These are phyloP conservation scores for Vanessa atalanta DNA, from an alignment of 1,140 invertebrate species.

Conservation along the genomic window DNA sequence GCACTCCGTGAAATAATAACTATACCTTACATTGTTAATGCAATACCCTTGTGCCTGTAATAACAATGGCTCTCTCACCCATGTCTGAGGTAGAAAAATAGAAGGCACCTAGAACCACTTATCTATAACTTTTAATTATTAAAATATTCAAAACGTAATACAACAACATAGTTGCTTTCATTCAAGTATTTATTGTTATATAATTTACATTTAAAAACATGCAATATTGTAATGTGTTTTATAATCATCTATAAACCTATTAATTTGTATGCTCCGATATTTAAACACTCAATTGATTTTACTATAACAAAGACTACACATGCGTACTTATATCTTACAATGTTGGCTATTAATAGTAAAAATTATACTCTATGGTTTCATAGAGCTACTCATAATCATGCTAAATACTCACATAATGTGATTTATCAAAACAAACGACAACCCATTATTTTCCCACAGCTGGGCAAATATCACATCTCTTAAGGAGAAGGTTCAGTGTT, in stretches of 20 bases:
- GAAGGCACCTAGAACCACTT: no score
- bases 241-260: background rate
- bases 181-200: background rate
- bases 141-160: no score
- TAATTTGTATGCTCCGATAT: background rate
- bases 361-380: constrained; percentile 17
- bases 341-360: constrained; percentile 13
- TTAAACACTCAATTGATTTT: constrained; percentile 26
- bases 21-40: no score
- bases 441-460: no score
- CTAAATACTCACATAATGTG: background rate
- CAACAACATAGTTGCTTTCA: no score
- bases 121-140: no score
- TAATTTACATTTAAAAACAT: background rate
- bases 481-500: no score
- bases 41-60: no score
- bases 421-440: background rate
- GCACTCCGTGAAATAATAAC: no score
- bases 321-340: constrained; percentile 8
- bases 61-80: no score
- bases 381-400: background rate
- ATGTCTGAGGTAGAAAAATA: no score
- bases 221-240: constrained; percentile 1
- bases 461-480: no score
- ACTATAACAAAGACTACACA: constrained; percentile 19